Evolutionary conservation across 1,140 invertebrate genomes (phyloP).

Genomic region (Brachionus calyciflorus): DNA sequence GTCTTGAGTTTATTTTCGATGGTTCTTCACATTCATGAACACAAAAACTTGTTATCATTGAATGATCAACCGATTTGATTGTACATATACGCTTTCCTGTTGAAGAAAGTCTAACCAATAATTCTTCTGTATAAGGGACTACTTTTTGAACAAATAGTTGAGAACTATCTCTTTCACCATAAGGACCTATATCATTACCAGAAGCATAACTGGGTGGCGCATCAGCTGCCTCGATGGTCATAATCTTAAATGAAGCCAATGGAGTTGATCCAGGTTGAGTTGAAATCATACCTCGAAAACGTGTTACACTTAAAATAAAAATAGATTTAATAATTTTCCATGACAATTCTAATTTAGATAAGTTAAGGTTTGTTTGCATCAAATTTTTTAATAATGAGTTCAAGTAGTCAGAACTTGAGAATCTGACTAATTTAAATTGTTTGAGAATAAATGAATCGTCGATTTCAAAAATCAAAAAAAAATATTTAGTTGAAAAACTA

Average conservation of each 20-base stretch:
- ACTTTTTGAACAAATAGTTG: constrained; percentile 97
- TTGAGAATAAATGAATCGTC: no score
- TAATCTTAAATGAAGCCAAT: constrained; percentile 90
- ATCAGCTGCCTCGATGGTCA: constrained; percentile 80
- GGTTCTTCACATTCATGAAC: constrained; percentile 95
- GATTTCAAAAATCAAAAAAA: no score
- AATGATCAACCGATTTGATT: constrained; percentile 86
- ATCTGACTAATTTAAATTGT: no score
- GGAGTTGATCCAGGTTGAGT: constrained; percentile 91
- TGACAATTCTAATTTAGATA: no score
- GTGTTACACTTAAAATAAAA: constrained; percentile 68
- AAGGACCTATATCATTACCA: constrained; percentile 79
- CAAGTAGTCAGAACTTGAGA: no score
- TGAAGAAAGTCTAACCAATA: constrained; percentile 87
- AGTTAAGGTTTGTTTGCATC: no score
- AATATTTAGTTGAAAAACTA: no score
- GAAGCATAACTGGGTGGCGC: constrained; percentile 72
- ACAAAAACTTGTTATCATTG: constrained; percentile 89
- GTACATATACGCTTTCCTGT: constrained; percentile 89
- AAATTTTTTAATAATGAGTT: no score
- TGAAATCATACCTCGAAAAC: constrained; percentile 89
- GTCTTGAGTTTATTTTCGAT: constrained; percentile 79
- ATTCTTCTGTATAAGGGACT: constrained; percentile 80
- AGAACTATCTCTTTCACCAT: constrained; percentile 93
- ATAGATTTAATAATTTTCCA: neutral